Evolutionary conservation across 2,888 invertebrate species (phyloP).

Genomic region (Eurois occulta): DNA sequence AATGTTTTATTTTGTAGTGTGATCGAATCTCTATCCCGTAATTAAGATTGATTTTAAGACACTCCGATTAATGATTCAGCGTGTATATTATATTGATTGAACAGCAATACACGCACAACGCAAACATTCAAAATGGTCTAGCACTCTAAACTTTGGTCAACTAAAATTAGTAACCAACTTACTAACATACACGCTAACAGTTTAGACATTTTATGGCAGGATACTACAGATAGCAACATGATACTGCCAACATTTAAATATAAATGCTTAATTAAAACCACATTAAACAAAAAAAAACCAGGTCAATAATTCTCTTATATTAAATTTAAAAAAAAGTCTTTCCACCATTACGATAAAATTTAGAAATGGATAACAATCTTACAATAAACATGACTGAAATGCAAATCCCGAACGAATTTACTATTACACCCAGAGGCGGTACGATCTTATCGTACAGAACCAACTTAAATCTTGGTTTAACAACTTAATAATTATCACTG

Average conservation of each 20-base stretch:
- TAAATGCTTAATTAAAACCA: constrained; percentile 9
- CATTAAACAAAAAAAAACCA: neutral
- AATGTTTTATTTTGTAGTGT: constrained; percentile 5
- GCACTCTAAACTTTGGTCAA: neutral
- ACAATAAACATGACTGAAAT: constrained; percentile 69
- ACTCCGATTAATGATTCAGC: neutral
- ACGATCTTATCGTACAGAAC: constrained; percentile 69
- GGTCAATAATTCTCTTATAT: neutral
- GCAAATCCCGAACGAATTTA: constrained; percentile 67
- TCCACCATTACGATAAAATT: constrained; percentile 31
- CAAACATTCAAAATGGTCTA: neutral
- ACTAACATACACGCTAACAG: neutral
- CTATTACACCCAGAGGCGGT: constrained; percentile 64
- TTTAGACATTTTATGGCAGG: neutral
- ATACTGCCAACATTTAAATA: neutral
- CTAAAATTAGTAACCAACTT: neutral
- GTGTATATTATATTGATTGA: no score
- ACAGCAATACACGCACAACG: neutral
- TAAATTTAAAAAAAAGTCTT: neutral
- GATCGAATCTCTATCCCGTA: neutral
- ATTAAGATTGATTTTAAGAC: neutral
- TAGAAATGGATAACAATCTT: constrained; percentile 54
- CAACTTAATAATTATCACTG: constrained; percentile 78
- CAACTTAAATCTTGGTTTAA: constrained; percentile 74
- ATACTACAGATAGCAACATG: neutral